These are phyloP conservation scores for Aethes cnicana DNA, from an alignment of 2,888 invertebrate species.

Conservation along the genomic window DNA sequence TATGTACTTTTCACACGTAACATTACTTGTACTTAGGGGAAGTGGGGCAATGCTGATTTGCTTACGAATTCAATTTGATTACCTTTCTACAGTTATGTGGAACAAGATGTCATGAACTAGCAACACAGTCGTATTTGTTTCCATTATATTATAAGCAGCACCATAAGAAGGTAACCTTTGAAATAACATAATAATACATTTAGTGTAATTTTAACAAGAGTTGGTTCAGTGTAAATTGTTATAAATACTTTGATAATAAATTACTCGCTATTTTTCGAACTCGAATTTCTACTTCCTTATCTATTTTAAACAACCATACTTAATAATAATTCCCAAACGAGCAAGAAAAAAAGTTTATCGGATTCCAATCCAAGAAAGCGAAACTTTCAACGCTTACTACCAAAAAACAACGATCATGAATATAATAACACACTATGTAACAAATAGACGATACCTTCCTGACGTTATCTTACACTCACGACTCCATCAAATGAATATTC, in stretches of 20 bases:
- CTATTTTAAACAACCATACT: not conserved
- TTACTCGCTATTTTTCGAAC: too few species aligned
- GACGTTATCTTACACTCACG: slow-evolving; percentile 55
- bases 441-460: slow-evolving; percentile 42
- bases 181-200: too few species aligned
- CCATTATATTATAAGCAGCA: too few species aligned
- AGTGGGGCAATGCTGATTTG: not conserved
- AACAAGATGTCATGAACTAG: too few species aligned
- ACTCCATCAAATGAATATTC: slow-evolving; percentile 59
- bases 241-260: too few species aligned
- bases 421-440: slow-evolving; percentile 44
- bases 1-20: slow-evolving; percentile 21
- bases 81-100: not conserved
- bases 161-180: too few species aligned
- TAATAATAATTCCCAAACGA: not conserved
- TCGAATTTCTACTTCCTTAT: too few species aligned
- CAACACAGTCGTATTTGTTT: too few species aligned
- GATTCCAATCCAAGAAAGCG: slow-evolving; percentile 26
- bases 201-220: too few species aligned
- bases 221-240: too few species aligned
- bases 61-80: not conserved
- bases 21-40: slow-evolving; percentile 4
- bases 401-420: slow-evolving; percentile 32
- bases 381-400: slow-evolving; percentile 29
- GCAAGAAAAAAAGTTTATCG: slow-evolving; percentile 1